Base-by-base conservation (phyloP, 1,140 invertebrate genomes). In the Drosophila serrata region DNA sequence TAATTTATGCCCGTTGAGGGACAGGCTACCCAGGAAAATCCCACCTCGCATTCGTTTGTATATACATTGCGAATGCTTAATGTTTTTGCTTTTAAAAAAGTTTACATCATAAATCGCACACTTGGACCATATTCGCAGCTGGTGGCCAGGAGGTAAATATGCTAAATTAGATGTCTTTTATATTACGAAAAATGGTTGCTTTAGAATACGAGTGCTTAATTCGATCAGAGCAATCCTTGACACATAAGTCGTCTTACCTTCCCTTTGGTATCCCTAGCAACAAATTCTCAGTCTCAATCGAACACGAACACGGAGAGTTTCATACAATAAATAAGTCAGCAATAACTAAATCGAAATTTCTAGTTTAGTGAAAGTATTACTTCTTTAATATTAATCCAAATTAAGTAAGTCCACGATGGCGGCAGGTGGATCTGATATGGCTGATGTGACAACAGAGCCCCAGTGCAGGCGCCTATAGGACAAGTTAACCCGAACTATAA, bases 1-100 rank as follows among this genome's bases (percentile, higher is more conserved):
- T 82, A 81, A 81, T 81, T 75, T 75, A 59, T 75, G 77, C 24
- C 60, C 48, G 48, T 56, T 73, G 35, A 72, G 68, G 51, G 68
- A 72, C 68, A 58, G 67, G 64, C 39, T 56, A 33, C 11, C 40
- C 53, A 13, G 45, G 48, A 33, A 46, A 42, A 48, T 19, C 42
- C 51, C 17, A 11, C 31, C 40, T 37, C 40, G 29, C 63, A 64
- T 64, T 51, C 17, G 27, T n/a, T 19, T n/a, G 29, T 40, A 56
- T 57, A 51, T 75, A 46, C 46, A 51, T 76, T 31, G 19, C 33
- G 43, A 22, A 49, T 65, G 45, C 45, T 9, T 45, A 35, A 69
- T 69, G 61, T 43, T 45, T 46, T 35, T 39, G 55, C 22, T 33
- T 53, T 56, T 59, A 29, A 39, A 53, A 76, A 76, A 76, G 46